Evolutionary conservation across 2,113 vertebrate species (phyloP).

Genomic region (cattle (Bos taurus)): ARS-UCD2.0 NC_037331.1:5090501-5091000

Average conservation of each 20-base stretch:
- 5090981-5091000: background rate
- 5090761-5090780: background rate
- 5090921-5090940: background rate
- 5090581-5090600: background rate
- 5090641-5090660: fast-evolving
- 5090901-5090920: background rate
- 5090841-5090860: background rate
- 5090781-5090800: no score
- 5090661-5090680: no score
- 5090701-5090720: background rate
- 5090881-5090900: background rate
- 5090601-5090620: background rate
- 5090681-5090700: fast-evolving
- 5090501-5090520: background rate
- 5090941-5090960: background rate
- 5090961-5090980: background rate
- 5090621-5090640: background rate
- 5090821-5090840: background rate
- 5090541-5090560: background rate
- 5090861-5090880: fast-evolving
- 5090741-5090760: background rate
- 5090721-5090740: background rate
- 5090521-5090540: background rate
- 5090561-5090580: background rate
- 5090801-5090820: background rate